Evolutionary conservation across 2,113 vertebrate species (phyloP), one percentile per base, ranked within the genome.

Genomic region (Gorsachius goisagi): DNA sequence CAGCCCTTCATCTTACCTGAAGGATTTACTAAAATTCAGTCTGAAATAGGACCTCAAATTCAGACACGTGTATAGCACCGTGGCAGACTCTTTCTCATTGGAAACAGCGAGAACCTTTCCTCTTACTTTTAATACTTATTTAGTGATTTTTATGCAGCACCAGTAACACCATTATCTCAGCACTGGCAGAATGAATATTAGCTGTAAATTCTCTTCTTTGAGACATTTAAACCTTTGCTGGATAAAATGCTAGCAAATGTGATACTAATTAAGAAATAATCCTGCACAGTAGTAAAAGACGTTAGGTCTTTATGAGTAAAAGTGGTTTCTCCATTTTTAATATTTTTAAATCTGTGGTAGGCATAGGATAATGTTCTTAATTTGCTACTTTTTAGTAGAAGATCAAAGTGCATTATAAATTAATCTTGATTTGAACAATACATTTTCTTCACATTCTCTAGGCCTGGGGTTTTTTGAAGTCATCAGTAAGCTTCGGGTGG

Each of bases 371-470:
- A 97, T 87, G 86, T 92, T 96, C 84, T 93, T 95, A 96, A 89
- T 92, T 93, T 95, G 69, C 87, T 92, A 85, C 47, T 97, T 95
- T 97, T 91, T 82, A 78, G 69, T 45, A 41, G 62, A 89, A 96
- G 81, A 95, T 95, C 94, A 95, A 96, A 97, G 93, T n/a, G 20
- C 66, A 85, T 97, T 97, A 91, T 82, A 76, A 88, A 95, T 95
- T 76, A 96, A 92, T 85, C 75, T 95, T 92, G 88, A 95, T 92
- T 90, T 72, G 41, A 94, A 93, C 74, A 93, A 87, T 86, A 50
- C 12, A 35, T 93, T 90, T 91, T 68, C 59, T 81, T 93, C 86
- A 20, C 19, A 20, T 84, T 89, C 53, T 52, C 55, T 55, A 77
- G 76, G 89, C 63, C 69, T 95, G 76, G 37, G 55, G 18, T 37